Evolutionary conservation across 2,888 invertebrate species (phyloP).

Genomic region (Drosophila leonis): DNA sequence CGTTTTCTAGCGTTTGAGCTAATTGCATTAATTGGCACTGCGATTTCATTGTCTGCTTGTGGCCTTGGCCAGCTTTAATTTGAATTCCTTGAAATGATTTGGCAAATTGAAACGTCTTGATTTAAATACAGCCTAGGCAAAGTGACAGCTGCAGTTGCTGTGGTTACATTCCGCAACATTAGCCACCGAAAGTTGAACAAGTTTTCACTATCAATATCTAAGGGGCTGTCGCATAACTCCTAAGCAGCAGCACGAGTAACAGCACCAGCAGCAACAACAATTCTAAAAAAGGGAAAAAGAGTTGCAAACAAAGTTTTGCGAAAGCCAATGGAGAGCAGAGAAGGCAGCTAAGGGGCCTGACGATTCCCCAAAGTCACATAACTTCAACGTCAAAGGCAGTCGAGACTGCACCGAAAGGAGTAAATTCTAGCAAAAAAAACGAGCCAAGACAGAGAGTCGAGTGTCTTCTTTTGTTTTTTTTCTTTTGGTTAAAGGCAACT

Average conservation of each 20-base stretch:
- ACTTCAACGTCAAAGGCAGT: constrained; percentile 57
- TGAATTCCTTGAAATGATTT: constrained; percentile 1
- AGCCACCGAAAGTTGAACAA: constrained; percentile 68
- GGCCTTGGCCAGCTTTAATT: constrained; percentile 4
- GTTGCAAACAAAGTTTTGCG: constrained; percentile 72
- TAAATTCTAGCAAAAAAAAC: constrained; percentile 57
- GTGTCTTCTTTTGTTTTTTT: constrained; percentile 58
- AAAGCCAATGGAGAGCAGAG: constrained; percentile 68
- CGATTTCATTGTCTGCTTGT: constrained; percentile 11
- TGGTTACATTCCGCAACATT: constrained; percentile 69
- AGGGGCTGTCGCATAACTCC: constrained; percentile 59
- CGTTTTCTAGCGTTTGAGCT: constrained; percentile 33
- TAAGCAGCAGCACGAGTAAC: constrained; percentile 23
- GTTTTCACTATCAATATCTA: constrained; percentile 71
- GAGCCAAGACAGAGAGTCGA: constrained; percentile 37
- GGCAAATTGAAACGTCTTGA: constrained; percentile 17
- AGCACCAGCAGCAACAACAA: background rate
- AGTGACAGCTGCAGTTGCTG: constrained; percentile 4
- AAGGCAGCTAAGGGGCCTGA: constrained; percentile 34
- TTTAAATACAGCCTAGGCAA: constrained; percentile 38
- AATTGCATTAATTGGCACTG: constrained; percentile 62
- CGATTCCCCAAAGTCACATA: constrained; percentile 80
- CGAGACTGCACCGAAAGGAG: constrained; percentile 52
- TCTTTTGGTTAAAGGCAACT: constrained; percentile 72
- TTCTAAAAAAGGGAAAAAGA: constrained; percentile 19